phyloP scores from a whole-genome alignment of 2,797 vertebrate genomes.

The Enteromius radiatus region DNA sequence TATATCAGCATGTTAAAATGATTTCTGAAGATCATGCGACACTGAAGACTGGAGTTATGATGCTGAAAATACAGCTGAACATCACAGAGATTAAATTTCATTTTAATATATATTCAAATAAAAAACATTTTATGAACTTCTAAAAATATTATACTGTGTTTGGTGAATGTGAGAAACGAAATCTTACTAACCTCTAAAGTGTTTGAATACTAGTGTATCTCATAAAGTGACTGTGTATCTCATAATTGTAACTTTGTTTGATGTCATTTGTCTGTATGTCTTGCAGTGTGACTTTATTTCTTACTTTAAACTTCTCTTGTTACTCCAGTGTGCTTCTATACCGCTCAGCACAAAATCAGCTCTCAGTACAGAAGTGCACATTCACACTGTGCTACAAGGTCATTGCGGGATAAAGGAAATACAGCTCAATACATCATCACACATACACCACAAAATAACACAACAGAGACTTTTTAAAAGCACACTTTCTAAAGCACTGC shows the following conservation, averaged over 20 bases:
- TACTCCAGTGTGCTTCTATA: background rate
- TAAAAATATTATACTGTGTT: background rate
- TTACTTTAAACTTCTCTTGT: background rate
- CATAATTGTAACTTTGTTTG: background rate
- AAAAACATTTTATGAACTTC: background rate
- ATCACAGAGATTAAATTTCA: background rate
- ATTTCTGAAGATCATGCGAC: no score
- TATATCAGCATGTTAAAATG: no score
- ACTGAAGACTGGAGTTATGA: no score
- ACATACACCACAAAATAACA: background rate
- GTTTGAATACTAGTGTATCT: background rate
- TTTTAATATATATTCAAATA: background rate
- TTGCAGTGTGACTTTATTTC: background rate
- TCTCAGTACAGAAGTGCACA: background rate
- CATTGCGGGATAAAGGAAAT: background rate
- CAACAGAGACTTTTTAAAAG: background rate
- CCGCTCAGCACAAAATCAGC: background rate
- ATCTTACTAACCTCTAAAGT: background rate
- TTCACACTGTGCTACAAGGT: conserved; percentile 1
- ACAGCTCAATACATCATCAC: background rate
- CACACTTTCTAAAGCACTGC: conserved; percentile 14
- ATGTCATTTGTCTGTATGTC: background rate
- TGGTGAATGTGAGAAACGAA: background rate
- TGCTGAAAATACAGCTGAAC: no score
- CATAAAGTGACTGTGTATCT: background rate